Conservation (phyloP, 2,113 vertebrate species). For the Oncorhynchus kisutch region DNA sequence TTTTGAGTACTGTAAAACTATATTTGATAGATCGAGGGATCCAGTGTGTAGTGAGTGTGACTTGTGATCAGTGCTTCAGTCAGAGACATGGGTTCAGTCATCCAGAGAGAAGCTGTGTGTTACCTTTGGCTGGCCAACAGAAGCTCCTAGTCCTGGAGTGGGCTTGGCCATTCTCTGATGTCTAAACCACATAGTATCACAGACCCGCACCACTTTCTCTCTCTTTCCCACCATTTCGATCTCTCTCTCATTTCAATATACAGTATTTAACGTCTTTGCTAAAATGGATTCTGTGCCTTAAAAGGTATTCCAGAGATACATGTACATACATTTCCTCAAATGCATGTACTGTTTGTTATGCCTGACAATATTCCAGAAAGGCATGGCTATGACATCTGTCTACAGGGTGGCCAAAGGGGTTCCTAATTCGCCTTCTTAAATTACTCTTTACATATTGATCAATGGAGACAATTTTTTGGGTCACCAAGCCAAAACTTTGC, state of each 20-base stretch:
- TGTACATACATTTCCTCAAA: too few relatives aligned
- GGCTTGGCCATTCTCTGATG: slow-evolving; percentile 45
- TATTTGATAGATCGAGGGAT: not conserved
- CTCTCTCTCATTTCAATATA: not conserved
- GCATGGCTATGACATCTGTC: too few relatives aligned
- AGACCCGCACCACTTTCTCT: slow-evolving; percentile 3
- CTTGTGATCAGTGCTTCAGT: not conserved
- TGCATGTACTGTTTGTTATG: too few relatives aligned
- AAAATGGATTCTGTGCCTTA: too few relatives aligned
- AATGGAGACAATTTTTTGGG: too few relatives aligned
- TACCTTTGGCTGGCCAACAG: slow-evolving; percentile 52
- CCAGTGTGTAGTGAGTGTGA: not conserved
- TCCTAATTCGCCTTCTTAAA: too few relatives aligned
- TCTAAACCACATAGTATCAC: slow-evolving; percentile 51
- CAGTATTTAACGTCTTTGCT: too few relatives aligned
- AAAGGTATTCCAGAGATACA: too few relatives aligned
- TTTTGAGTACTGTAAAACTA: not conserved
- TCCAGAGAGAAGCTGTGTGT: slow-evolving; percentile 16
- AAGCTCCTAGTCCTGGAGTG: slow-evolving; percentile 36
- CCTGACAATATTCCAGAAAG: too few relatives aligned
- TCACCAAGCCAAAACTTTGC: too few relatives aligned
- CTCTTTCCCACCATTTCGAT: slow-evolving; percentile 9
- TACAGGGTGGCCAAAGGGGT: too few relatives aligned
- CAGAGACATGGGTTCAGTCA: slow-evolving; percentile 26
- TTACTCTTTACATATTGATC: too few relatives aligned